Base-by-base conservation (phyloP, 2,113 vertebrate genomes). In the Chrysemys picta region DNA sequence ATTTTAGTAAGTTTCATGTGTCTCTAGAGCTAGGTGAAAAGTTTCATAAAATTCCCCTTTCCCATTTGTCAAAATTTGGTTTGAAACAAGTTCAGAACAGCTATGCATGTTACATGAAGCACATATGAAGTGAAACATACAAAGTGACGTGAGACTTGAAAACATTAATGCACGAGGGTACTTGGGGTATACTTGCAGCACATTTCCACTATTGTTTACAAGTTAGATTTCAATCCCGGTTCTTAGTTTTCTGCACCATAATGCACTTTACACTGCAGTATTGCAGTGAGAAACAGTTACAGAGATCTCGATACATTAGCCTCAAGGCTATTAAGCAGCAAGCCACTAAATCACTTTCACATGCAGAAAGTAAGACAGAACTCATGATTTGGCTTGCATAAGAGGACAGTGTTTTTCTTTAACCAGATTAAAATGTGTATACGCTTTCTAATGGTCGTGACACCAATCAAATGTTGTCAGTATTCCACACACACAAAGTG, bases 121-220 rank as follows among this genome's bases (percentile, higher is more conserved):
- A 24, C 27, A 5, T 59, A 59, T 11, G 57, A 62, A 31, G 13
- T 35, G 72, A 88, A 95, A 93, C 95, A 95, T 2, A 87, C 89
- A 72, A 47, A 96, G 96, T 93, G 52, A 81, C 80, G 89, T n/a
- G 90, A 19, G 38, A 11, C 69, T 56, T 87, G 90, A 56, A 88
- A 89, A 47, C 86, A 50, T 2, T 65, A 59, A 57, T 0, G 59
- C 56, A 22, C n/a, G 49, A 38, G 0, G 0, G 57, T 16, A 3
- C 84, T 76, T 59, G 8, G 5, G 45, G 17, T 38, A 72, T 38
- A n/a, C n/a, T 38, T 72, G 69, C 9, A 69, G 16, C 19, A 72
- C 65, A 4, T 72, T 72, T 72, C 65, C 65, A 72, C 14, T 38
- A 19, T 38, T 31, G n/a, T n/a, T 10, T 4, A 38, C 38, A 75